phyloP scores from a whole-genome alignment of 2,797 vertebrate species.

The Notoglanidium macrostoma region DNA sequence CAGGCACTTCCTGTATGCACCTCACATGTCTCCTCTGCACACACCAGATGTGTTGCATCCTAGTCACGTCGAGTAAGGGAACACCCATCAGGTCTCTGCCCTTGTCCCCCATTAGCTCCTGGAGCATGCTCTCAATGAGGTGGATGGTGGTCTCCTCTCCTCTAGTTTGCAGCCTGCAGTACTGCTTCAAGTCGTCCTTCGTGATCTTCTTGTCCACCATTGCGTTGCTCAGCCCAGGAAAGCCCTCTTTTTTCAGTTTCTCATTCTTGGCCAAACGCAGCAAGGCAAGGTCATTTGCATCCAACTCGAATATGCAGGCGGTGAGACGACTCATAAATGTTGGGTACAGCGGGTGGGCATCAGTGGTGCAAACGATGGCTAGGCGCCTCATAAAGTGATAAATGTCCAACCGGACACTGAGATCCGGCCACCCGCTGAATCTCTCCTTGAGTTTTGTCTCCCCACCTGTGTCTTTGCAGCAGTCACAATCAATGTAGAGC shows the following conservation, averaged over 20 bases:
- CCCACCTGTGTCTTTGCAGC: background rate
- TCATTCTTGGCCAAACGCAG: constrained; percentile 23
- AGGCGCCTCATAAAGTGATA: constrained; percentile 45
- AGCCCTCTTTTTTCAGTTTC: constrained; percentile 24
- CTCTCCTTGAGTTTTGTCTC: background rate
- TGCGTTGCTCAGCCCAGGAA: constrained; percentile 2
- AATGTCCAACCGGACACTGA: constrained; percentile 27
- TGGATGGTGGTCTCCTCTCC: constrained; percentile 25
- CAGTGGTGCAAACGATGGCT: constrained; percentile 40
- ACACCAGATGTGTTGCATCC: constrained; percentile 37
- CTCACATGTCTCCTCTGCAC: constrained; percentile 42
- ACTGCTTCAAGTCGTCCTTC: constrained; percentile 28
- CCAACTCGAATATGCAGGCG: constrained; percentile 39
- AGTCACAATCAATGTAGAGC: constrained; percentile 38
- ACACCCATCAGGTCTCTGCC: constrained; percentile 28
- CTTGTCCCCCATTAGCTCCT: constrained; percentile 30
- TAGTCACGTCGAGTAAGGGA: constrained; percentile 13
- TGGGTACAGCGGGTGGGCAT: constrained; percentile 38
- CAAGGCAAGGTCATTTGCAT: constrained; percentile 18
- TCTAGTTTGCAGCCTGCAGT: constrained; percentile 10
- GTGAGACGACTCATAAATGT: constrained; percentile 36
- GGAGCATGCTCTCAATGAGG: constrained; percentile 25
- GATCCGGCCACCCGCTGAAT: constrained; percentile 34
- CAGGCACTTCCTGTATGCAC: constrained; percentile 46
- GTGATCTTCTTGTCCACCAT: constrained; percentile 28